Conservation (phyloP, 2,888 invertebrate species). For the Gibbula magus region DNA sequence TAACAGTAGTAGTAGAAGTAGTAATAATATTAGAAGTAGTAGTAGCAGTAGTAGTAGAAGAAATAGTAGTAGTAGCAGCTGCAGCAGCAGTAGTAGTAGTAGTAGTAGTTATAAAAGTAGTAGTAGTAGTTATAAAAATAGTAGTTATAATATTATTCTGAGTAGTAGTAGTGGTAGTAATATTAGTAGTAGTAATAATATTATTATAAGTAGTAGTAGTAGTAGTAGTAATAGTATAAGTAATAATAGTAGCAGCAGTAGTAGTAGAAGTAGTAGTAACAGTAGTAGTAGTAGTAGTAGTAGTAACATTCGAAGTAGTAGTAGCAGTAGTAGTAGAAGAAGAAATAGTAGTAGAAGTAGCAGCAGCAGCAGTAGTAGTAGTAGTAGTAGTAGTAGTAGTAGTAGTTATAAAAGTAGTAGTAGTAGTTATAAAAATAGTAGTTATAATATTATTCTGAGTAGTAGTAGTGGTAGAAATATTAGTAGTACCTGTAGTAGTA, state of each 20-base stretch:
- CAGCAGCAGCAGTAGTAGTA: conserved; percentile 8
- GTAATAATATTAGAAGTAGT: no score
- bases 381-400: conserved; percentile 29
- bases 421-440: conserved; percentile 27
- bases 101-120: neutral
- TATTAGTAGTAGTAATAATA: conserved; percentile 7
- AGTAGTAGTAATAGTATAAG: conserved; percentile 12
- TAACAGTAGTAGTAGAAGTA: no score
- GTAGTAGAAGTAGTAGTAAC: neutral
- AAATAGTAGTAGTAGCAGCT: neutral
- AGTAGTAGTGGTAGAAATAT: conserved; percentile 75
- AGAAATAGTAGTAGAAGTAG: neutral
- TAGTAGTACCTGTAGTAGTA: neutral
- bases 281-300: neutral
- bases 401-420: conserved; percentile 31
- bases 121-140: neutral
- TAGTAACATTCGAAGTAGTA: conserved; percentile 1
- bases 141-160: neutral
- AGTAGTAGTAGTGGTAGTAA: neutral
- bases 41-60: neutral
- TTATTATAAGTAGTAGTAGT: neutral
- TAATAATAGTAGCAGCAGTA: conserved; percentile 20
- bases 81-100: neutral
- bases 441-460: neutral
- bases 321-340: no score